A percentile compares a stretch with the other conserved stretches of the same genome.
Evolutionary conservation across 2,797 vertebrate species (phyloP).

Genomic region (Gymnopithys bicolor): DNA sequence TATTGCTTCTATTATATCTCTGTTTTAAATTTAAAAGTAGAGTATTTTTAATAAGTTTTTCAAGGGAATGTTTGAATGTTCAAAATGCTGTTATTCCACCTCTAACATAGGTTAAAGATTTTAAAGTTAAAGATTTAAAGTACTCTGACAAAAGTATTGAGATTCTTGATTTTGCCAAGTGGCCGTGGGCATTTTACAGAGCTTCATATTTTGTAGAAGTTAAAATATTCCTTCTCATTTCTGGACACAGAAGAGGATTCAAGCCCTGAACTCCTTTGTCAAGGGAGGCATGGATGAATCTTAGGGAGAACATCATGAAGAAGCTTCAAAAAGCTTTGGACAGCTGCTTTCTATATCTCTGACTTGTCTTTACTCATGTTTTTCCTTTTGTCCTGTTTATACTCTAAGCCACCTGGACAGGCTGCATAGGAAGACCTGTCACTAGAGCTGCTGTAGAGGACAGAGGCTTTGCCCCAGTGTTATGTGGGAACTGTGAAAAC

Average conservation of each 20-base stretch:
- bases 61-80: not conserved
- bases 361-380: not conserved
- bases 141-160: not conserved
- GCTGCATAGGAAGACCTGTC: not conserved
- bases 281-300: not conserved
- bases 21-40: not conserved
- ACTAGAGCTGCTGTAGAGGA: not conserved
- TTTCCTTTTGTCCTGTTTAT: not conserved
- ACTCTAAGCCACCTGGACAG: not conserved
- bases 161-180: not conserved
- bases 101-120: not conserved
- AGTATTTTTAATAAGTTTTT: not conserved
- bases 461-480: not conserved
- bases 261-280: not conserved
- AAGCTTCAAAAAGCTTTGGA: not conserved
- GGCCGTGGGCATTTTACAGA: not conserved
- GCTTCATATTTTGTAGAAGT: not conserved
- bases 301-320: not conserved
- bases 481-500: not conserved
- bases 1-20: not conserved
- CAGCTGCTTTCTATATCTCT: not conserved
- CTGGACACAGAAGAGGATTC: not conserved
- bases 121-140: not conserved
- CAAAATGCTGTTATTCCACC: not conserved
- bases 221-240: not conserved